Evolutionary conservation across 2,888 invertebrate species (phyloP).

Genomic region (Acronicta psi): DNA sequence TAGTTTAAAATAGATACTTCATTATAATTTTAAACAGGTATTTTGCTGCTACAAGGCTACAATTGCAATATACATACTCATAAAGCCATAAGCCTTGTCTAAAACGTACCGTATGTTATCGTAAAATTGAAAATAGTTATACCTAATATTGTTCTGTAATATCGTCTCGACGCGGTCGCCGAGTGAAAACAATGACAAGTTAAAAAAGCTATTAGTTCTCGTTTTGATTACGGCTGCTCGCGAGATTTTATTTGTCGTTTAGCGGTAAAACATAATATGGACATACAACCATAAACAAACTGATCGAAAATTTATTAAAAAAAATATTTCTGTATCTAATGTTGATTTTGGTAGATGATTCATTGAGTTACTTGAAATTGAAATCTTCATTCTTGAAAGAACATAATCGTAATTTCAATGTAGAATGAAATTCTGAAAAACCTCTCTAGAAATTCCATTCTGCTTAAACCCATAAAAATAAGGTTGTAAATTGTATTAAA

Average conservation of each 20-base stretch:
- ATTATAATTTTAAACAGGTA: too few species aligned
- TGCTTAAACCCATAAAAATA: too few species aligned
- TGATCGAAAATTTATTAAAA: neutral
- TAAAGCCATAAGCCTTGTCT: too few species aligned
- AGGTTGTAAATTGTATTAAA: too few species aligned
- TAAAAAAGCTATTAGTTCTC: conserved; percentile 34
- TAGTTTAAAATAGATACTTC: too few species aligned
- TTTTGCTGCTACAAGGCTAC: too few species aligned
- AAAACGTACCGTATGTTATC: neutral
- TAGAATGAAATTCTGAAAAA: too few species aligned
- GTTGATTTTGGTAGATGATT: too few species aligned
- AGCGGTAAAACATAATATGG: conserved; percentile 7
- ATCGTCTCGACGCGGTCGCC: conserved; percentile 16
- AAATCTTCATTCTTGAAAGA: neutral
- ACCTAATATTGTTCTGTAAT: neutral
- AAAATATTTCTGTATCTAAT: too few species aligned
- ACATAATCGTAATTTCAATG: neutral
- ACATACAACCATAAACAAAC: neutral
- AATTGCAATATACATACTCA: too few species aligned
- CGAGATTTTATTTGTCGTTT: conserved; percentile 18
- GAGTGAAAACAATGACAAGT: conserved; percentile 26
- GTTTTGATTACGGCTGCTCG: conserved; percentile 14
- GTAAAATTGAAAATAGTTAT: neutral
- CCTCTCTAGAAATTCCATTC: too few species aligned
- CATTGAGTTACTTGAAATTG: too few species aligned